phyloP scores from a whole-genome alignment of 2,888 invertebrate genomes.

The Spisula subtruncata region DNA sequence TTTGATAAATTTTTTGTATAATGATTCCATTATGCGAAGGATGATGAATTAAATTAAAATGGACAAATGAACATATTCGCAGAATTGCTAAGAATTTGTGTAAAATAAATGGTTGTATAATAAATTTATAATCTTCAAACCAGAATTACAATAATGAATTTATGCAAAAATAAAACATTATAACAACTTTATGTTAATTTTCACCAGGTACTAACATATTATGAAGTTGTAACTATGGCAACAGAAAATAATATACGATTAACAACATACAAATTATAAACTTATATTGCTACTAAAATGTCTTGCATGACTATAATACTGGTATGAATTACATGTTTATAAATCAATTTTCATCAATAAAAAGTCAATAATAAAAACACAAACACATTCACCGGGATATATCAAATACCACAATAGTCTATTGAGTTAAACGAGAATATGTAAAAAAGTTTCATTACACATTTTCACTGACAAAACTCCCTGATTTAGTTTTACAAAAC shows the following conservation, averaged over 20 bases:
- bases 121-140: too few relatives aligned
- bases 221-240: background rate
- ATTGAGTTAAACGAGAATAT: background rate
- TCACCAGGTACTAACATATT: background rate
- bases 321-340: background rate
- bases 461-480: background rate
- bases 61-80: too few relatives aligned
- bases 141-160: too few relatives aligned
- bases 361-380: background rate
- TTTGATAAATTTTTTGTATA: too few relatives aligned
- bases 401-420: background rate
- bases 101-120: too few relatives aligned
- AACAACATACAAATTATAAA: background rate
- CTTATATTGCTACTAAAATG: slow-evolving; percentile 23
- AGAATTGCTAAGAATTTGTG: too few relatives aligned
- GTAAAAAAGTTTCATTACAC: background rate
- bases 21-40: too few relatives aligned
- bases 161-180: too few relatives aligned
- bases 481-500: background rate
- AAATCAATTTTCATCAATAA: slow-evolving; percentile 4
- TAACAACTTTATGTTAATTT: too few relatives aligned
- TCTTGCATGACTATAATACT: slow-evolving; percentile 22
- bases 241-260: background rate
- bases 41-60: too few relatives aligned
- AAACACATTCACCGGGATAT: slow-evolving; percentile 28